These are phyloP conservation scores for Troglohyphantes excavatus DNA, from an alignment of 2,888 invertebrate species.

Conservation along the genomic window DNA sequence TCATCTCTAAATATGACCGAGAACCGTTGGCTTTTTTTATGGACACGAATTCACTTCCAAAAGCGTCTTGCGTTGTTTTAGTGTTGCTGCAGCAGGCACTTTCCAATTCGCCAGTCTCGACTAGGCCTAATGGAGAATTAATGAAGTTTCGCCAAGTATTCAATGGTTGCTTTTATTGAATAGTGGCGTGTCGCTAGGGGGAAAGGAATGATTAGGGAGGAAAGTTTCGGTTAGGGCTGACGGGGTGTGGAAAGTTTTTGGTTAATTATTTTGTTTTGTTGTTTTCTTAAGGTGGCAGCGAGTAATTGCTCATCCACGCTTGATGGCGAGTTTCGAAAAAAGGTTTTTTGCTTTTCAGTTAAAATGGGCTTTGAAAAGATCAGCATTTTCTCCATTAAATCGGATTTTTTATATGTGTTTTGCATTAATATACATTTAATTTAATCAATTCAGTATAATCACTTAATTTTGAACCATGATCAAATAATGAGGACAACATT, in stretches of 20 bases:
- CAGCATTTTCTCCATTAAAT: background rate
- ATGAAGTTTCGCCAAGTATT: constrained; percentile 30
- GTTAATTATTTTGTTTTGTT: constrained; percentile 4
- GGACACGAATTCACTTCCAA: background rate
- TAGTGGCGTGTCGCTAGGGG: background rate
- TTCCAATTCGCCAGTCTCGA: background rate
- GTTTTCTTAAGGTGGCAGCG: background rate
- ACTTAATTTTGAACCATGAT: no score
- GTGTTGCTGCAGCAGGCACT: background rate
- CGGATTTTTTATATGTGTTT: no score
- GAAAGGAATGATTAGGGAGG: background rate
- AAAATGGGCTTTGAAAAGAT: background rate
- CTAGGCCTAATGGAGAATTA: constrained; percentile 51
- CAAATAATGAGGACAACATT: no score
- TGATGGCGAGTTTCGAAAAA: background rate
- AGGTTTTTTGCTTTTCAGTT: background rate
- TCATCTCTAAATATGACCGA: constrained; percentile 44
- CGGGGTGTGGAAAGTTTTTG: background rate
- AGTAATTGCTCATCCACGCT: background rate
- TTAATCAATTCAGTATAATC: no score
- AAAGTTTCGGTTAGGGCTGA: background rate
- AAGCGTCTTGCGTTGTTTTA: background rate
- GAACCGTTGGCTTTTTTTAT: background rate
- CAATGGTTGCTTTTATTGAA: constrained; percentile 20
- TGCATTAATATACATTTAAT: no score